phyloP scores from a whole-genome alignment of 2,888 invertebrate genomes.

The Gisinianus flammeolus region DNA sequence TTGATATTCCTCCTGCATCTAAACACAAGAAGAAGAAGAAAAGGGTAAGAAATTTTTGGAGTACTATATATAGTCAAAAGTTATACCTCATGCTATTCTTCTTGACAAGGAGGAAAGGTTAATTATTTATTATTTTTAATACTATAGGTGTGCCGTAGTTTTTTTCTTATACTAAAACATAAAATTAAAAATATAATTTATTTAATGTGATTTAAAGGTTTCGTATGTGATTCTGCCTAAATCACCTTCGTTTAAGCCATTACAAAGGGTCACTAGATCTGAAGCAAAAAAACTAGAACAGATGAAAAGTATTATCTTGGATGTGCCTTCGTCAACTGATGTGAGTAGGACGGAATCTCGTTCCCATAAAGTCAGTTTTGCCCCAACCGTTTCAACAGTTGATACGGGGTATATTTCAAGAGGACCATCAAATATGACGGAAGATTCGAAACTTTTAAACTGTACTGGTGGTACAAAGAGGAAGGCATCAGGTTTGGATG shows the following conservation, averaged over 20 bases:
- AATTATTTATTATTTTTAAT: too few relatives aligned
- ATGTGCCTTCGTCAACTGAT: not conserved
- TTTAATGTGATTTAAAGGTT: not conserved
- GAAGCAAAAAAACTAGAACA: not conserved
- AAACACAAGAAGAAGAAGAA: not conserved
- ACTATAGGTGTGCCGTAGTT: too few relatives aligned
- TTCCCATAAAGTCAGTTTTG: not conserved
- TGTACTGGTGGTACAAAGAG: not conserved
- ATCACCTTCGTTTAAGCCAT: constrained; percentile 7
- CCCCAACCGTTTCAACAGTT: not conserved
- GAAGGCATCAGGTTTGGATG: not conserved
- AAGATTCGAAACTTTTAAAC: too few relatives aligned
- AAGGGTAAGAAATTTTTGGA: too few relatives aligned
- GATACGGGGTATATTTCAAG: not conserved
- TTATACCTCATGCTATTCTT: too few relatives aligned
- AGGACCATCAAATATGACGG: not conserved
- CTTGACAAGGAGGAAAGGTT: too few relatives aligned
- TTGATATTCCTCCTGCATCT: not conserved
- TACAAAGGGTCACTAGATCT: not conserved
- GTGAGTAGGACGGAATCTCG: not conserved
- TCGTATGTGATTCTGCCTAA: not conserved
- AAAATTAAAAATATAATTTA: not conserved
- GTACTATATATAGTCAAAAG: too few relatives aligned
- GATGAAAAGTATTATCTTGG: not conserved
- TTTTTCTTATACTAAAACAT: too few relatives aligned